These are phyloP conservation scores for Mercenaria mercenaria DNA, from an alignment of 1,140 invertebrate species.

Conservation along the genomic window DNA sequence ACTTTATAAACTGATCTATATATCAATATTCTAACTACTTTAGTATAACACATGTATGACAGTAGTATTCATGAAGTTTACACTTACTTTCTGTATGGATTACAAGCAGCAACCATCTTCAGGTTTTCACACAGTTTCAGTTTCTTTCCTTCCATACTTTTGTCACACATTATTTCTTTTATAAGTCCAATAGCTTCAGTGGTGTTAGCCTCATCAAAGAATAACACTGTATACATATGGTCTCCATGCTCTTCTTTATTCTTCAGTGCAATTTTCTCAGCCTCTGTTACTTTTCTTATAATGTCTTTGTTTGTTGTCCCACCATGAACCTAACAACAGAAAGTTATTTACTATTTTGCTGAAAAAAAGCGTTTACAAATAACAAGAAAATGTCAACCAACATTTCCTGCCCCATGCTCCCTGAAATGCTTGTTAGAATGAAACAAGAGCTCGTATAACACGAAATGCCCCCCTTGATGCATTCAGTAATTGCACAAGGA, in stretches of 20 bases:
- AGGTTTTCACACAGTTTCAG: constrained; percentile 69
- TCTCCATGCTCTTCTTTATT: constrained; percentile 59
- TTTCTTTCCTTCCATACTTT: constrained; percentile 71
- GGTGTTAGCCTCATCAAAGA: constrained; percentile 84
- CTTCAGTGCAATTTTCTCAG: constrained; percentile 70
- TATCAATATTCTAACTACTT: too few relatives aligned
- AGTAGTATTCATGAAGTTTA: too few relatives aligned
- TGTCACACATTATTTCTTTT: constrained; percentile 84
- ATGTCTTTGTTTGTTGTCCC: constrained; percentile 80
- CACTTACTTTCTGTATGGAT: constrained; percentile 82
- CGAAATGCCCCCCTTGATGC: too few relatives aligned
- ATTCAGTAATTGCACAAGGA: too few relatives aligned
- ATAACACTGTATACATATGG: constrained; percentile 79
- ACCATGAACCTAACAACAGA: constrained; percentile 84
- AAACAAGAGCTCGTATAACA: too few relatives aligned
- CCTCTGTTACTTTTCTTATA: constrained; percentile 73
- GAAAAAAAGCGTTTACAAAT: too few relatives aligned
- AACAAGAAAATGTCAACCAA: too few relatives aligned
- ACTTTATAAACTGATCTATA: too few relatives aligned
- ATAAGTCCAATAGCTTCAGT: constrained; percentile 82
- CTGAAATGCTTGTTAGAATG: too few relatives aligned
- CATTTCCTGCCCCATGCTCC: too few relatives aligned
- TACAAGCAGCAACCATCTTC: constrained; percentile 81
- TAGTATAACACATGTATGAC: too few relatives aligned
- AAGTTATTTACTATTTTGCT: too few relatives aligned